phyloP scores from a whole-genome alignment of 2,888 invertebrate genomes.

The Leucania comma region DNA sequence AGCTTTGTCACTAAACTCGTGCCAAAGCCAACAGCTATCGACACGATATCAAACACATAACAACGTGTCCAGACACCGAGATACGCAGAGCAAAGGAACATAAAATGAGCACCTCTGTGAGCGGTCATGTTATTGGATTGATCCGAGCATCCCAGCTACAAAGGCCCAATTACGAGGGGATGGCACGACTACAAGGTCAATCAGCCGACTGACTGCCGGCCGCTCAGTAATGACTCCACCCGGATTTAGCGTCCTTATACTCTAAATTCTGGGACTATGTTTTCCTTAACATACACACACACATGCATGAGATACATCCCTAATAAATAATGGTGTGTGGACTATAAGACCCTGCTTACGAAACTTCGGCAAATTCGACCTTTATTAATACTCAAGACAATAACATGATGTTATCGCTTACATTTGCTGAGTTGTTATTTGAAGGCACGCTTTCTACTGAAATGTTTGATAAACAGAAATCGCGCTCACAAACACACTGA shows the following conservation, averaged over 20 bases:
- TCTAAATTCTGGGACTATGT: slow-evolving; percentile 52
- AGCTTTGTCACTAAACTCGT: slow-evolving; percentile 34
- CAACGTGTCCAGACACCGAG: slow-evolving; percentile 56
- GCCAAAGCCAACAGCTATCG: slow-evolving; percentile 22
- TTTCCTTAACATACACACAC: slow-evolving; percentile 43
- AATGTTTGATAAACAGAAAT: slow-evolving; percentile 61
- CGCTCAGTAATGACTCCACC: slow-evolving; percentile 67
- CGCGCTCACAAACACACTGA: slow-evolving; percentile 53
- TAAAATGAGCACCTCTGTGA: slow-evolving; percentile 73
- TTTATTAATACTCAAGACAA: slow-evolving; percentile 31
- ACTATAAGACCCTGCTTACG: slow-evolving; percentile 1
- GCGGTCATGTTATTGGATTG: slow-evolving; percentile 81
- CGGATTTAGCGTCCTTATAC: slow-evolving; percentile 56
- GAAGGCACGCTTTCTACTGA: slow-evolving; percentile 60
- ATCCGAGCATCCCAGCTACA: slow-evolving; percentile 81
- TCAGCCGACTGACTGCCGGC: slow-evolving; percentile 65
- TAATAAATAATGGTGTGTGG: slow-evolving; percentile 11
- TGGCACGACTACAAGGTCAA: slow-evolving; percentile 83
- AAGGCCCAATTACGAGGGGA: slow-evolving; percentile 84
- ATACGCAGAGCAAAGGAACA: slow-evolving; percentile 70
- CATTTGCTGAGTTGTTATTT: slow-evolving; percentile 44
- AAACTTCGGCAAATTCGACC: not conserved
- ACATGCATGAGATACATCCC: slow-evolving; percentile 2
- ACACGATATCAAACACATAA: slow-evolving; percentile 39
- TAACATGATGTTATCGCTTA: slow-evolving; percentile 21